phyloP scores from a whole-genome alignment of 2,888 invertebrate species.

The Xylota sylvarum region DNA sequence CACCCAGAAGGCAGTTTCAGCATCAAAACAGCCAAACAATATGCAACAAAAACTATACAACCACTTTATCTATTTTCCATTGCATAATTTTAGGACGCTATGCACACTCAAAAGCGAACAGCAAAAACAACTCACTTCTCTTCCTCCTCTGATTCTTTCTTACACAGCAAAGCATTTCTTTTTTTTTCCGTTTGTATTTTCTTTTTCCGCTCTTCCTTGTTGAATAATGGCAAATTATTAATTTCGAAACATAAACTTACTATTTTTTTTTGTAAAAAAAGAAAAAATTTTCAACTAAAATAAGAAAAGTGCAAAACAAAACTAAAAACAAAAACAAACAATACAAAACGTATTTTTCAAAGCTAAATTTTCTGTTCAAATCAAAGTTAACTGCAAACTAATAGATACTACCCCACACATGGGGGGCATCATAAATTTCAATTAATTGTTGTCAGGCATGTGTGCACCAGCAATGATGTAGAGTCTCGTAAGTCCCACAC shows the following conservation, averaged over 20 bases:
- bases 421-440: constrained; percentile 45
- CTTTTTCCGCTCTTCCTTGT: not conserved
- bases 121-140: constrained; percentile 38
- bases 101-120: no score
- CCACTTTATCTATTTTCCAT: not conserved
- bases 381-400: constrained; percentile 32
- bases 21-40: not conserved
- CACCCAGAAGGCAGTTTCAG: not conserved
- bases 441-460: constrained; percentile 40
- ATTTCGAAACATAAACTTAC: constrained; percentile 25
- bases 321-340: constrained; percentile 3
- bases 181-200: not conserved
- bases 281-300: not conserved
- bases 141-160: not conserved
- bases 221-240: not conserved
- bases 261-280: constrained; percentile 17
- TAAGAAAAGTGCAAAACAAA: not conserved
- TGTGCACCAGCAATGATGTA: constrained; percentile 36
- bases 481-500: constrained; percentile 52
- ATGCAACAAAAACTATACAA: not conserved
- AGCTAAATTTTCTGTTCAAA: not conserved
- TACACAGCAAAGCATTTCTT: constrained; percentile 19
- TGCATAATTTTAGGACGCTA: constrained; percentile 30
- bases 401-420: constrained; percentile 3
- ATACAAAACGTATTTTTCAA: constrained; percentile 19